Base-by-base conservation (phyloP, 2,113 vertebrate species). In the Thamnaconus septentrionalis region DNA sequence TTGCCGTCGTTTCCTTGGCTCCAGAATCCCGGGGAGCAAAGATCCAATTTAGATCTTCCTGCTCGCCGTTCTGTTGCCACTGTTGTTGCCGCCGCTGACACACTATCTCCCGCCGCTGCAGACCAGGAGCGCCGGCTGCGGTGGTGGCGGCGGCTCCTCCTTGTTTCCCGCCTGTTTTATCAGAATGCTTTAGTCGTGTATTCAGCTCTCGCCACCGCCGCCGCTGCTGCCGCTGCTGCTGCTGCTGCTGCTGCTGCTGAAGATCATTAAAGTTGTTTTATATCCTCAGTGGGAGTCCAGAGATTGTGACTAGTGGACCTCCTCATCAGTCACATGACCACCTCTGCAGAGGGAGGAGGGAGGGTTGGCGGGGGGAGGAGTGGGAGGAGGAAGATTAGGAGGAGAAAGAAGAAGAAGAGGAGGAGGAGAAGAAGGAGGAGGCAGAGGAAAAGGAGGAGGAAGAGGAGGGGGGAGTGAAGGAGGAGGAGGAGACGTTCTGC, bases 1-100 rank as follows among this genome's bases (percentile, higher is more conserved):
- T 69, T 58, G 52, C 63, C 8, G 53, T 49, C 59, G 59, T 76
- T 71, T 83, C 59, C 64, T 73, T 70, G 5, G 74, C 75, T 66
- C 59, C 72, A 45, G 72, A 75, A 72, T 80, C 56, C 76, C 75
- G 71, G 18, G 18, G 74, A 88, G 83, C 85, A 83, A 60, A 91
- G 91, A 93, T 92, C 86, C 86, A 90, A 90, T 92, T 92, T 92
- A 90, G 90, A 91, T 91, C 80, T 78, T 77, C 75, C 66, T 73
- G 71, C 69, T 75, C 59, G 45, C 75, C 72, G 66, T 68, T 70
- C 69, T 53, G 55, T 48, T 76, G 69, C 53, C 76, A 45, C 67
- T n/a, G 58, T 69, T 7, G 75, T 80, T 67, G 7, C 59, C 62
- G 63, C 64, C 40, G 7, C 8, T 69, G 8, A 74, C 61, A 31